phyloP scores from a whole-genome alignment of 2,888 invertebrate genomes.

The Microdon myrmicae region DNA sequence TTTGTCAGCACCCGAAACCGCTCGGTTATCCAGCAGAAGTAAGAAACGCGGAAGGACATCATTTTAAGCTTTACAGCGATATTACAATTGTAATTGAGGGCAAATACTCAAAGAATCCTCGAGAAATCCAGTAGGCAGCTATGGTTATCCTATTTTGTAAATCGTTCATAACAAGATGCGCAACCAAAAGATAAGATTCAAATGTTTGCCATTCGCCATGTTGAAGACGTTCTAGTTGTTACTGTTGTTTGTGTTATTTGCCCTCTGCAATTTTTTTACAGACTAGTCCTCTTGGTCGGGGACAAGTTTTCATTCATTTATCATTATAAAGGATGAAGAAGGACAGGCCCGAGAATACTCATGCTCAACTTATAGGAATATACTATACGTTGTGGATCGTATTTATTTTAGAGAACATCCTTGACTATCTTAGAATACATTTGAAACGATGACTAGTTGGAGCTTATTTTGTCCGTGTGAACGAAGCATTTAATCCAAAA shows the following conservation, averaged over 20 bases:
- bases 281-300: constrained; percentile 5
- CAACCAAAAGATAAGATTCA: constrained; percentile 39
- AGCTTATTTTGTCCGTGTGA: constrained; percentile 38
- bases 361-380: no score
- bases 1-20: constrained; percentile 40
- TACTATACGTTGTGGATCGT: constrained; percentile 11
- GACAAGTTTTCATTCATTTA: constrained; percentile 49
- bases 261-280: no score
- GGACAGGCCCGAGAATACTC: no score
- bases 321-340: constrained; percentile 28
- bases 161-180: constrained; percentile 45
- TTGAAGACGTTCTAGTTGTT: no score
- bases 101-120: no score
- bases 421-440: constrained; percentile 32
- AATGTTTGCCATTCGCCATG: constrained; percentile 24
- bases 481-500: constrained; percentile 41
- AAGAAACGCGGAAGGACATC: constrained; percentile 16
- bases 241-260: no score
- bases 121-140: no score
- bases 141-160: constrained; percentile 46
- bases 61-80: constrained; percentile 10
- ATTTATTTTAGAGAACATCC: constrained; percentile 8
- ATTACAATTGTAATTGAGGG: constrained; percentile 4
- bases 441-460: constrained; percentile 21
- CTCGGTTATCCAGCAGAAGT: no score